Evolutionary conservation across 2,113 vertebrate species (phyloP).

Genomic region (Nyctereutes procyonoides): DNA sequence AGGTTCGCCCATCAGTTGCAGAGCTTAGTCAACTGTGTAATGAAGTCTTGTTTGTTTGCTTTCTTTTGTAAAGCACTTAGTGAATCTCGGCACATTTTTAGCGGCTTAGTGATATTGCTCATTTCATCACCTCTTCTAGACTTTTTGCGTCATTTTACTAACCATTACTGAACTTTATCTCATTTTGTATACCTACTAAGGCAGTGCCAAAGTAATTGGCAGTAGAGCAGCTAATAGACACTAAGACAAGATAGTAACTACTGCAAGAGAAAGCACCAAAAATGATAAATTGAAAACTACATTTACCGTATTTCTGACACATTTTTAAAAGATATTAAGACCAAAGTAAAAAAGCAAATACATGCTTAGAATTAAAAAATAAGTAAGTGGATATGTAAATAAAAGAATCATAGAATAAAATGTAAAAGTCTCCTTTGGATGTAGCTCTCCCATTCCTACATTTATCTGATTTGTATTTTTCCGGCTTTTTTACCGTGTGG

Average conservation of each 20-base stretch:
- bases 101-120: constrained; percentile 36
- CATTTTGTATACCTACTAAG: constrained; percentile 6
- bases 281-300: not conserved
- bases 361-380: not conserved
- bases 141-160: constrained; percentile 51
- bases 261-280: not conserved
- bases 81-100: constrained; percentile 46
- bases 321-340: not conserved
- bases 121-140: constrained; percentile 54
- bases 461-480: not conserved
- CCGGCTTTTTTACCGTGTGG: not conserved
- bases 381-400: not conserved
- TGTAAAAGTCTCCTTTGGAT: not conserved
- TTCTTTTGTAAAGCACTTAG: constrained; percentile 68
- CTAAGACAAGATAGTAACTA: not conserved
- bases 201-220: not conserved
- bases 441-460: not conserved
- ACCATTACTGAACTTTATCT: not conserved
- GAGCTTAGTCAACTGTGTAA: constrained; percentile 81
- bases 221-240: not conserved
- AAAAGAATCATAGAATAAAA: not conserved
- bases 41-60: constrained; percentile 80
- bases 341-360: not conserved
- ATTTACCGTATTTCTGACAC: not conserved
- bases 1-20: constrained; percentile 57